Base-by-base conservation (phyloP, 2,888 invertebrate species). In the Diarsia dahlii region DNA sequence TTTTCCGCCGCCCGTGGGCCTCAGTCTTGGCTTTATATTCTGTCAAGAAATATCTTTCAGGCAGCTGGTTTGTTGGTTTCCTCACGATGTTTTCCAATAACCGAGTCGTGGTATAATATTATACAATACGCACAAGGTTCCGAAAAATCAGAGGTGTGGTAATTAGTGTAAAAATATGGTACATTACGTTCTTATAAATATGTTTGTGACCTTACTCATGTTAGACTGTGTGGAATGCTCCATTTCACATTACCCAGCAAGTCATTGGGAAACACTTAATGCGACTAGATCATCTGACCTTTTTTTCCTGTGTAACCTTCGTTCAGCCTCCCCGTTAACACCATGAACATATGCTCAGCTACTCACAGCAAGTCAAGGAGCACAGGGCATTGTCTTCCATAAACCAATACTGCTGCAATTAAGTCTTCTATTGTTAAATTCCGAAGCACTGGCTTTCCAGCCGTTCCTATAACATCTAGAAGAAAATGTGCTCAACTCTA, bases 341-440 rank as follows among this genome's bases (percentile, higher is more conserved):
- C 15, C 8, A 45, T 62, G 48, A 78, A 78, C 50, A 20, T 63
- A 75, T 45, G 28, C 13, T 34, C 20, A 13, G 54, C 28, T 50
- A 23, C 20, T 75, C 10, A 66, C 66, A 56, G 23, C n/a, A 52
- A 45, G 34, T 13, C 45, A 45, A 34, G 3, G 45, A 18, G 46
- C 13, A 60, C 45, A 18, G 20, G n/a, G 9, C 48, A 23, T 56
- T 72, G 34, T 73, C 28, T 80, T n/a, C 20, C 20, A 28, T 45
- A 54, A 13, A 15, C 13, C 28, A 60, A 34, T 64, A 46, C 34
- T 23, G 39, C 9, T 2, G n/a, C 62, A 28, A 75, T 74, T 56
- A 78, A 75, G 34, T 67, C 62, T 45, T 15, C 65, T 54, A 45
- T 75, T 78, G 82, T 78, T 75, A 8, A 0, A 56, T 12, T 5